phyloP scores from a whole-genome alignment of 2,113 vertebrate species.

The Psilopsiagon aurifrons region DNA sequence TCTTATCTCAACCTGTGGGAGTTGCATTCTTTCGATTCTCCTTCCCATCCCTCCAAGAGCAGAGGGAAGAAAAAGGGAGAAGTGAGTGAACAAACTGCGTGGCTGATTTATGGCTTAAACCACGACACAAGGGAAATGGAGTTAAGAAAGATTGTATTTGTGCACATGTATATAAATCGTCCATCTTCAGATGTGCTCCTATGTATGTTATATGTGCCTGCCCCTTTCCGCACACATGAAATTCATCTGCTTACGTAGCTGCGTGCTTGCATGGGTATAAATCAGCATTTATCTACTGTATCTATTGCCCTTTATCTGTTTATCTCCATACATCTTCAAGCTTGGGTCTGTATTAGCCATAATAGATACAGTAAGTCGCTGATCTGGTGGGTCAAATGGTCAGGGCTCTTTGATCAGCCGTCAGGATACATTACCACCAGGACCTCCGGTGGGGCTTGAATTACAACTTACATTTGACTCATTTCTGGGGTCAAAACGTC shows the following conservation, averaged over 20 bases:
- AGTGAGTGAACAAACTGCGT: too few species aligned
- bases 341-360: constrained; percentile 60
- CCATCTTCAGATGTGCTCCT: background rate
- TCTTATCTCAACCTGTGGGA: too few species aligned
- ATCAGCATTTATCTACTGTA: constrained; percentile 30
- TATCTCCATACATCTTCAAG: background rate
- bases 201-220: accelerated
- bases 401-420: constrained; percentile 83
- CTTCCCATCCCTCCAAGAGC: too few species aligned
- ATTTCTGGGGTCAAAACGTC: constrained; percentile 82
- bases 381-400: constrained; percentile 84
- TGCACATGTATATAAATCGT: background rate
- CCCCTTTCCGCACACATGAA: background rate
- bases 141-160: background rate
- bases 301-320: constrained; percentile 37
- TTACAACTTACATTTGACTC: constrained; percentile 88
- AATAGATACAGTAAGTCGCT: constrained; percentile 75
- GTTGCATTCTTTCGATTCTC: too few species aligned
- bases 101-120: too few species aligned
- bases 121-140: background rate
- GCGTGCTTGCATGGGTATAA: background rate
- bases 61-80: too few species aligned
- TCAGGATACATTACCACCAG: constrained; percentile 83
- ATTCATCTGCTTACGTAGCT: background rate
- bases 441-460: constrained; percentile 84